Percentiles rank a stretch among this genome's conserved stretches.
Conservation (phyloP, 2,888 invertebrate genomes). For the Troides oblongomaculatus region DNA sequence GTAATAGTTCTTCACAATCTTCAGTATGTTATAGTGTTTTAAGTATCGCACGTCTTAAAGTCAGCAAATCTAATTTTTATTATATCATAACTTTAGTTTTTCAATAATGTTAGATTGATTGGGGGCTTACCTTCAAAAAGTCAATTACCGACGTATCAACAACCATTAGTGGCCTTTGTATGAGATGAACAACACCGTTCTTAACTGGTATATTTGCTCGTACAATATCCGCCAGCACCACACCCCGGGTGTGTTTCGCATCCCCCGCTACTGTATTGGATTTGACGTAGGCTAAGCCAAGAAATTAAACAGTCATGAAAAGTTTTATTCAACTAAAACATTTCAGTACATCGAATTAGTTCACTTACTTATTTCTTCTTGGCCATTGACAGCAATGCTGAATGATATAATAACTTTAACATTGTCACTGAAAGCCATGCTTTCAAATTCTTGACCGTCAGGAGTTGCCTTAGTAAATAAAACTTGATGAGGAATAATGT, state of each 20-base stretch:
- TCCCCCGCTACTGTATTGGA: slow-evolving; percentile 91
- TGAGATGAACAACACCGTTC: slow-evolving; percentile 96
- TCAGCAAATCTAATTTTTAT: too few species aligned
- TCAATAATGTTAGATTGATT: not conserved
- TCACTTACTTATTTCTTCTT: slow-evolving; percentile 82
- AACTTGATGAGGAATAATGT: slow-evolving; percentile 92
- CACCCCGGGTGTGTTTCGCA: slow-evolving; percentile 87
- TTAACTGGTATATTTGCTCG: slow-evolving; percentile 94
- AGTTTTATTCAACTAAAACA: not conserved
- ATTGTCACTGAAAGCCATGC: slow-evolving; percentile 90
- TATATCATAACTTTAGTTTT: too few species aligned
- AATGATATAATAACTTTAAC: slow-evolving; percentile 91
- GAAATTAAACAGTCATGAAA: not conserved
- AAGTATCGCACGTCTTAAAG: too few species aligned
- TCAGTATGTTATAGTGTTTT: too few species aligned
- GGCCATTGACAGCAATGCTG: slow-evolving; percentile 85
- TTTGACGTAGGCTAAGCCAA: slow-evolving; percentile 86
- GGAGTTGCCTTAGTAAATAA: slow-evolving; percentile 91
- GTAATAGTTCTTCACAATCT: too few species aligned
- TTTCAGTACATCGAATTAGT: not conserved
- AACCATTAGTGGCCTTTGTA: slow-evolving; percentile 94
- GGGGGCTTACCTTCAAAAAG: slow-evolving; percentile 86
- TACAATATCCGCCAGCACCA: slow-evolving; percentile 92
- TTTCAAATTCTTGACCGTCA: slow-evolving; percentile 86
- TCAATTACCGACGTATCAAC: slow-evolving; percentile 93